phyloP scores from a whole-genome alignment of 2,797 vertebrate species.

The Benthosema pterotum region DNA sequence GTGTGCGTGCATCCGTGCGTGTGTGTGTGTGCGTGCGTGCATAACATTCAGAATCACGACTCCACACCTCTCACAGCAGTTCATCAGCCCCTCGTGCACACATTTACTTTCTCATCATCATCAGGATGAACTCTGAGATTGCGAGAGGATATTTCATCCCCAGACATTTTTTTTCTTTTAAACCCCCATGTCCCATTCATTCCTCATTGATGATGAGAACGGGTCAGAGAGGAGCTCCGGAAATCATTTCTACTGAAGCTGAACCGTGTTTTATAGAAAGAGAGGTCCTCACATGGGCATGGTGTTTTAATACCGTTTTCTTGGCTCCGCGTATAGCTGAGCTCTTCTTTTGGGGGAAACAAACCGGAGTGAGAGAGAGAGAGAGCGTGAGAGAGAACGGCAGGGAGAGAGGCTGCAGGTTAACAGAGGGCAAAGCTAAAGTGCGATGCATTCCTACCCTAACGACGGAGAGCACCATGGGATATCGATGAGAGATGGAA shows the following conservation, averaged over 20 bases:
- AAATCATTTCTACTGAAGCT: slow-evolving; percentile 54
- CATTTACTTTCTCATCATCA: slow-evolving; percentile 54
- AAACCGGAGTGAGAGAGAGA: slow-evolving; percentile 37
- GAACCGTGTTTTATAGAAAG: slow-evolving; percentile 30
- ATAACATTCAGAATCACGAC: no score
- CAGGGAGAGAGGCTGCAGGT: slow-evolving; percentile 28
- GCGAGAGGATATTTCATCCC: slow-evolving; percentile 28
- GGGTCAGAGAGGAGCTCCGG: slow-evolving; percentile 56
- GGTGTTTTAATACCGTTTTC: slow-evolving; percentile 27
- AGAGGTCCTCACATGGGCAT: slow-evolving; percentile 48
- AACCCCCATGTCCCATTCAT: slow-evolving; percentile 34
- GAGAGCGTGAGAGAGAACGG: slow-evolving; percentile 38
- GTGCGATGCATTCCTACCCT: slow-evolving; percentile 12
- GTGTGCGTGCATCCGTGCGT: no score
- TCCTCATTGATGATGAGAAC: slow-evolving; percentile 54
- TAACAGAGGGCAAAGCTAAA: slow-evolving; percentile 33
- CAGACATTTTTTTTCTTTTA: slow-evolving; percentile 31
- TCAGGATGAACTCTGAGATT: slow-evolving; percentile 33
- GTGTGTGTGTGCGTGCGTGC: no score
- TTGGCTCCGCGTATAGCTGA: slow-evolving; percentile 38
- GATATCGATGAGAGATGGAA: slow-evolving; percentile 25
- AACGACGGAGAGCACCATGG: slow-evolving; percentile 34
- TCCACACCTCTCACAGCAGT: no score
- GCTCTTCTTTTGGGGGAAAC: slow-evolving; percentile 38
- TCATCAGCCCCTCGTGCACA: background rate